These are phyloP conservation scores for Caenorhabditis elegans DNA, from an alignment of 1,140 invertebrate genomes.

Conservation along the genomic window DNA sequence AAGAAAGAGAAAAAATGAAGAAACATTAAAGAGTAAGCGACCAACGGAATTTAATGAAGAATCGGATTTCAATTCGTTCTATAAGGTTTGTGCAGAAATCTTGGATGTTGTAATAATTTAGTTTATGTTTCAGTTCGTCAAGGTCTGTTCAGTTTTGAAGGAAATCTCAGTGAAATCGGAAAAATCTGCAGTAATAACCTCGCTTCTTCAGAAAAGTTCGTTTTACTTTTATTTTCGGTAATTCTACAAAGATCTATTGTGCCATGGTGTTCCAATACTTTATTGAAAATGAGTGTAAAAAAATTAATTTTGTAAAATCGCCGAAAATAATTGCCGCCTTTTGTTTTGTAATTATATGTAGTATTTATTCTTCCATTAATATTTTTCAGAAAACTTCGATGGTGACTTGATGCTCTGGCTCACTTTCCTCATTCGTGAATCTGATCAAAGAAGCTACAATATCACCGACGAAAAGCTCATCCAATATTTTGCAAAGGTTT, in stretches of 20 bases:
- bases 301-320: too few species aligned
- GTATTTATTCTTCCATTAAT: too few species aligned
- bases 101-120: too few species aligned
- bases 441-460: slow-evolving; percentile 26
- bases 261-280: too few species aligned
- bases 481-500: slow-evolving; percentile 29
- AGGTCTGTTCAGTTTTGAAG: slow-evolving; percentile 30
- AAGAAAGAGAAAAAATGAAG: neutral
- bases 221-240: too few species aligned
- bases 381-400: slow-evolving; percentile 33
- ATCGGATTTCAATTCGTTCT: slow-evolving; percentile 36
- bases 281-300: too few species aligned
- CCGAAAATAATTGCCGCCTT: too few species aligned
- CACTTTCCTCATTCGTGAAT: slow-evolving; percentile 19
- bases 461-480: slow-evolving; percentile 37
- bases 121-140: slow-evolving; percentile 45
- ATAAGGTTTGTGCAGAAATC: slow-evolving; percentile 33
- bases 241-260: too few species aligned
- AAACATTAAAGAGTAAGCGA: slow-evolving; percentile 5
- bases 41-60: slow-evolving; percentile 25
- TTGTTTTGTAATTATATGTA: too few species aligned
- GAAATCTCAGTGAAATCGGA: neutral
- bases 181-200: slow-evolving; percentile 12
- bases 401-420: slow-evolving; percentile 35
- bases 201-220: slow-evolving; percentile 34